Percentiles rank a stretch among this genome's conserved stretches.
These are phyloP conservation scores for Diceros bicornis DNA, from an alignment of 2,797 vertebrate genomes.

Conservation along the genomic window DNA sequence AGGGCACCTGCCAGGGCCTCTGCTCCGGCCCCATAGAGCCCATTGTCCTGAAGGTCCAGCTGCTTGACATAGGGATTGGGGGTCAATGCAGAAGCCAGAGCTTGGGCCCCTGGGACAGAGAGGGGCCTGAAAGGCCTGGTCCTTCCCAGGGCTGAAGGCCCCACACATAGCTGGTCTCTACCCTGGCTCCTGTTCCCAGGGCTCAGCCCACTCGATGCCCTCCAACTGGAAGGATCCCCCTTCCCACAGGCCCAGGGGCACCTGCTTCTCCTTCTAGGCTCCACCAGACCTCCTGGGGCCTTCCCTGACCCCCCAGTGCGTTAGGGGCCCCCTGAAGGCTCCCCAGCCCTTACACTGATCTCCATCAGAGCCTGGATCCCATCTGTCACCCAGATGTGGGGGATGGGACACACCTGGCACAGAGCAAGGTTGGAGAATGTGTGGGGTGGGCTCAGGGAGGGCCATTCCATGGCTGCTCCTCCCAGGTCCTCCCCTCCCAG, in stretches of 20 bases:
- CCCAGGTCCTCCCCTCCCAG: not conserved
- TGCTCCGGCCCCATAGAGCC: conserved; percentile 91
- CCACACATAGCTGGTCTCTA: not conserved
- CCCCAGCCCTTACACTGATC: too few species aligned
- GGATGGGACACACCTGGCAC: too few species aligned
- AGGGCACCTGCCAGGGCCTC: conserved; percentile 86
- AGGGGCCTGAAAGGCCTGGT: not conserved
- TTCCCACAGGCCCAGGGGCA: not conserved
- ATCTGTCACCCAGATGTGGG: too few species aligned
- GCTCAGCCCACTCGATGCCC: too few species aligned
- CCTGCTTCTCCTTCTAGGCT: not conserved
- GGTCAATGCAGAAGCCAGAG: conserved; percentile 92
- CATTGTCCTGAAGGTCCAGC: conserved; percentile 94
- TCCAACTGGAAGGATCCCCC: not conserved
- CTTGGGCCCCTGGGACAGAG: conserved; percentile 90
- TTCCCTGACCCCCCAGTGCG: not conserved
- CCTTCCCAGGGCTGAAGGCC: not conserved
- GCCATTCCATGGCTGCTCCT: too few species aligned
- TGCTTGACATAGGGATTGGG: conserved; percentile 92
- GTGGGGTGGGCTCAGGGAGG: too few species aligned
- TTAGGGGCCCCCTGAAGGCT: not conserved
- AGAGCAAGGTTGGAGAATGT: too few species aligned
- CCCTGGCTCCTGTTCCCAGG: not conserved
- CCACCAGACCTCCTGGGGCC: not conserved
- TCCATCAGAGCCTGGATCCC: too few species aligned